Base-by-base conservation (phyloP, 2,888 invertebrate species). In the Diadegma fenestrale region DNA sequence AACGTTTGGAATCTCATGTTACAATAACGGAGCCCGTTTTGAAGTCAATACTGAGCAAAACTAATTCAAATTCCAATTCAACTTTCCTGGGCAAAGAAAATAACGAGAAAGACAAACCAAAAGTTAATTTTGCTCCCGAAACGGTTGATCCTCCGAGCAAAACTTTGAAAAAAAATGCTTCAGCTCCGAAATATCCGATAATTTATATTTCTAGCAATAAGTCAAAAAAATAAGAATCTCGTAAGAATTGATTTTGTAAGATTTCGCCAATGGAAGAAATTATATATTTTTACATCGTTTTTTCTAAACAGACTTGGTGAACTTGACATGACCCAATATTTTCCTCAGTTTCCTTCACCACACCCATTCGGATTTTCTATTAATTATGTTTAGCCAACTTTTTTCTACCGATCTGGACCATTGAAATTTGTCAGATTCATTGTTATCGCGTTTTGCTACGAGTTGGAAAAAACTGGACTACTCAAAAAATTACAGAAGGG, bases 111-210 rank as follows among this genome's bases (percentile, higher is more conserved):
- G 87, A 80, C 1, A 89, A 86, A 26, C 89, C 89, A 79, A 82
- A 26, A 30, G 45, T 90, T 51, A 86, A 85, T 78, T 90, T 90
- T 66, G 71, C 89, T 45, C 63, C 77, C 14, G 90, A 88, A 61
- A 89, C 89, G 37, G 69, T 80, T 0, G 89, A 90, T 76, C 86
- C 87, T 61, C 73, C 81, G n/a, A 19, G 69, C 19, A 86, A 77
- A 22, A 77, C 69, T 0, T 58, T 85, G 33, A 80, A 78, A 51
- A 87, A 85, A 72, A 77, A 83, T 58, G 45, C 76, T 30, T 22
- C 12, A 12, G 63, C 77, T 54, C 85, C 82, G 26, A 87, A 87
- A 77, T 90, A 89, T 85, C 89, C 89, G 0, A 86, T 90, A 22
- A 63, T 90, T 75, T 86, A 84, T 33, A 88, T 89, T n/a, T 82